phyloP scores from a whole-genome alignment of 2,113 vertebrate genomes.

The Actenoides hombroni region DNA sequence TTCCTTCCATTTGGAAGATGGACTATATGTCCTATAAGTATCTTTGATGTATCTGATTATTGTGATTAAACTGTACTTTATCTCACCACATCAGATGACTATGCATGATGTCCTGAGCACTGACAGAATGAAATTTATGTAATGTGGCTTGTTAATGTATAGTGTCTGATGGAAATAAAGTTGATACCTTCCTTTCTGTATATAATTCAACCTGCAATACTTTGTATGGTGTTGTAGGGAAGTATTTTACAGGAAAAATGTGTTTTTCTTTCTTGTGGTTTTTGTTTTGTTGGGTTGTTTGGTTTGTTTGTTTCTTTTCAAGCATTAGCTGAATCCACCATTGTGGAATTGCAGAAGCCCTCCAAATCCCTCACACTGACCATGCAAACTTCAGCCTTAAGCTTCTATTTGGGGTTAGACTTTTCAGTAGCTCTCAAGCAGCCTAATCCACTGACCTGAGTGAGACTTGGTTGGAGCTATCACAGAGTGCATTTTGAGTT shows the following conservation, averaged over 20 bases:
- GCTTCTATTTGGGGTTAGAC: not conserved
- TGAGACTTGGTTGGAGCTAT: not conserved
- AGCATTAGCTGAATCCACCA: not conserved
- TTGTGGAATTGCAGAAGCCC: not conserved
- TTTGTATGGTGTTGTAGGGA: not conserved
- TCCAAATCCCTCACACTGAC: not conserved
- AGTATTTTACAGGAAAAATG: not conserved
- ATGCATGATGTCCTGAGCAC: not conserved
- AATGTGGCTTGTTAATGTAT: not conserved
- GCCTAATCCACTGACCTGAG: not conserved
- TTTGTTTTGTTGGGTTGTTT: not conserved
- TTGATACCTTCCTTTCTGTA: not conserved
- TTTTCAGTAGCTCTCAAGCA: not conserved
- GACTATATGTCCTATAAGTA: not conserved
- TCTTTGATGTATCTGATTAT: not conserved
- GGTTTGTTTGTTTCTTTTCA: not conserved
- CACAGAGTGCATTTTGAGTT: not conserved
- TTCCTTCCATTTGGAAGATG: not conserved
- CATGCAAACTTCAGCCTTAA: not conserved
- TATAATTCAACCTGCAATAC: not conserved
- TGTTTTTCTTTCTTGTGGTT: not conserved
- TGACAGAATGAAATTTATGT: not conserved
- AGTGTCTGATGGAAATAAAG: not conserved
- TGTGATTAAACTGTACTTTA: not conserved
- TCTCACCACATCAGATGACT: not conserved